Evolutionary conservation across 2,113 vertebrate genomes (phyloP), one percentile per base, ranked within the genome.

Genomic region (Forbesichthys agassizii): DNA sequence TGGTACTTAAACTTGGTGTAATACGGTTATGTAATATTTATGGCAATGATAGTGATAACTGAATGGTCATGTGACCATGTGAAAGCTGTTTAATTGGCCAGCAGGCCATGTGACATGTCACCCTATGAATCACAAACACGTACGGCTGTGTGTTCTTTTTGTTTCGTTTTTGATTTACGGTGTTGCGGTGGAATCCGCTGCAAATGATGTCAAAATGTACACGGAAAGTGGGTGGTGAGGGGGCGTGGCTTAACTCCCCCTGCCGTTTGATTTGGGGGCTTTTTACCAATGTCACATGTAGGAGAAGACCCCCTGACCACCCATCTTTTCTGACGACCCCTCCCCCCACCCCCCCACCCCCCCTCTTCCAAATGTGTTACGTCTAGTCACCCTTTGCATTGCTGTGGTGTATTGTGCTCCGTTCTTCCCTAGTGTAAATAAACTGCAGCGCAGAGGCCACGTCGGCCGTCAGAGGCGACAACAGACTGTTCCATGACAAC

Each of bases 131-230:
- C 36, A 59, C 33, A 59, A 18, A 36, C 36, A 46, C 57, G 27
- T 20, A 59, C 59, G n/a, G 20, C 20, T 11, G 33, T 27, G 12
- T 27, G 14, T 55, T n/a, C 8, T 16, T 55, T 10, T 33, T 9
- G 80, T 75, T 78, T 68, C 66, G 82, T 77, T 82, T 71, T 69
- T 5, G 55, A 84, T 87, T 79, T 83, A 78, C 84, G 69, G 85
- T 87, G 80, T 82, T 83, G 85, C 86, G 84, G 86, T 81, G 66
- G 27, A 79, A 66, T 49, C 88, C 90, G 87, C 89, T 85, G 81
- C 80, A 82, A 92, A 92, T 93, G 91, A 93, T 93, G 92, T 93
- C 92, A 93, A 92, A 89, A 87, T 86, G 80, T 90, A 86, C 74
- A 20, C 13, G 71, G 80, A 86, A 84, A 78, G 71, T 84, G 81